Conservation (phyloP, 2,113 vertebrate genomes). For the Catagonus wagneri region DNA sequence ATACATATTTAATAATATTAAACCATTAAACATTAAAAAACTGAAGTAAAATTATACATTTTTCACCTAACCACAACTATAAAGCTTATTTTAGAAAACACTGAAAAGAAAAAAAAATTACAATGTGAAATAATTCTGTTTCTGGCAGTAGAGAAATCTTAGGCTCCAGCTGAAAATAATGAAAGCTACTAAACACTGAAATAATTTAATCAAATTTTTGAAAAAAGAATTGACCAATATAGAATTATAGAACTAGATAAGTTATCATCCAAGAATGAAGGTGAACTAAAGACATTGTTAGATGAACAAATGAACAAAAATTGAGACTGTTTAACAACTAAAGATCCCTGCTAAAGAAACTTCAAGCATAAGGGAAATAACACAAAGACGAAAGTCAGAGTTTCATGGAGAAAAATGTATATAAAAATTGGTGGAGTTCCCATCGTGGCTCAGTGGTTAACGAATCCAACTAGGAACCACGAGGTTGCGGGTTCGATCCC, state of each 20-base stretch:
- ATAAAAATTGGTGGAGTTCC: background rate
- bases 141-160: background rate
- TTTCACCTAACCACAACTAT: background rate
- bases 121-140: background rate
- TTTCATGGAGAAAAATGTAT: background rate
- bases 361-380: background rate
- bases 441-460: no score
- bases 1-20: background rate
- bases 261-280: background rate
- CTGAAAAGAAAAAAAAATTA: background rate
- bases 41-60: background rate
- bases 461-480: no score
- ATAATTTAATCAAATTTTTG: background rate
- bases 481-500: no score
- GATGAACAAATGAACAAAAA: background rate
- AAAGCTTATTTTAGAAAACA: background rate
- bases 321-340: background rate
- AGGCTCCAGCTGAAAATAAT: background rate
- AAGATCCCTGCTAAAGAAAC: background rate
- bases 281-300: background rate
- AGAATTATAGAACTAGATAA: background rate
- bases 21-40: background rate
- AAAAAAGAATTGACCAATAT: background rate
- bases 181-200: background rate
- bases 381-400: background rate